phyloP scores from a whole-genome alignment of 2,797 vertebrate genomes.

The Lemur catta region DNA sequence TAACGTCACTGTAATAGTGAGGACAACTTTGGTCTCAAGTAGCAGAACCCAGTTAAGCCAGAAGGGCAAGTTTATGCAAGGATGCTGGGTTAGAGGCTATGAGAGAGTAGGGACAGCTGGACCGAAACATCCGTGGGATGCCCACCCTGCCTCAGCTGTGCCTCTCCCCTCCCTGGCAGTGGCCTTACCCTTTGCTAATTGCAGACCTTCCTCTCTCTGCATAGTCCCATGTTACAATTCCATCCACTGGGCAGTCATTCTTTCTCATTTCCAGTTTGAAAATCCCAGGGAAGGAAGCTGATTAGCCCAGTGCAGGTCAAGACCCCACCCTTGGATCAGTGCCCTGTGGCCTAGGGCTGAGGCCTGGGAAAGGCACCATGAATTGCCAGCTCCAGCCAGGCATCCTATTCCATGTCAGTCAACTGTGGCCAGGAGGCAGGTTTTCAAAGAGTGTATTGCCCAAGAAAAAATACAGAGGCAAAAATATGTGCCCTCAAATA shows the following conservation, averaged over 20 bases:
- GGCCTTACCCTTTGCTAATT: neutral
- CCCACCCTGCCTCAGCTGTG: neutral
- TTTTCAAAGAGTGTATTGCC: neutral
- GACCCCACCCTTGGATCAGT: neutral
- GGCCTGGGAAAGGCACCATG: neutral
- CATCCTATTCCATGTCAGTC: neutral
- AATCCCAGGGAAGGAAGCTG: neutral
- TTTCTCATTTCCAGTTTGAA: neutral
- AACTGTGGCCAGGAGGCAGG: neutral
- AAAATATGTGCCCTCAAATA: neutral
- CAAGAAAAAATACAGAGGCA: neutral
- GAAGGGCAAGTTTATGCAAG: neutral
- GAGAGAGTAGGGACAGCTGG: too few relatives aligned
- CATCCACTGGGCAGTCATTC: neutral
- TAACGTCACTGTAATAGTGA: neutral
- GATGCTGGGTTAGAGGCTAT: neutral
- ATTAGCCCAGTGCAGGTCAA: neutral
- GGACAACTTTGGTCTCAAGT: neutral
- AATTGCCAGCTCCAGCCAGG: neutral
- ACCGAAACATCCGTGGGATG: neutral
- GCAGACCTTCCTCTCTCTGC: too few relatives aligned
- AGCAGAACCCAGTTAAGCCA: neutral
- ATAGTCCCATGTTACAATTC: neutral
- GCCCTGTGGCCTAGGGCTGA: neutral
- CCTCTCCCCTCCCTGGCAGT: accelerated